Percentiles rank a stretch among this genome's conserved stretches.
Evolutionary conservation across 53 echinoderm and acorn worm species (phyloP).

Genomic region (Apostichopus leukothele): DNA sequence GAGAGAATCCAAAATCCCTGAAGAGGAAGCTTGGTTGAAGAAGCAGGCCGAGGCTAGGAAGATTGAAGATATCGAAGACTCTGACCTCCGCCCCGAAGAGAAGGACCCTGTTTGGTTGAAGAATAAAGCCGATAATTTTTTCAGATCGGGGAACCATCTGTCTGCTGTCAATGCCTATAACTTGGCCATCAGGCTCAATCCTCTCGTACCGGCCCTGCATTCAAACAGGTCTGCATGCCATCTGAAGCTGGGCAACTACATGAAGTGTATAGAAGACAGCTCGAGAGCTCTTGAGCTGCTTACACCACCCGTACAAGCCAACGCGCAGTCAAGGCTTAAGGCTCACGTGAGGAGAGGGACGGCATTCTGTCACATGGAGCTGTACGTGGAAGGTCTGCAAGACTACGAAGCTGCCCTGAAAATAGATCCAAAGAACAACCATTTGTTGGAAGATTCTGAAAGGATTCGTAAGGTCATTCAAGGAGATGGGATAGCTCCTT

Average conservation of each 20-base stretch:
- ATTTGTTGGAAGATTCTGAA: constrained; percentile 67
- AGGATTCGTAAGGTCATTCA: constrained; percentile 87
- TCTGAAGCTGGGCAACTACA: constrained; percentile 88
- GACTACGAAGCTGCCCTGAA: constrained; percentile 98
- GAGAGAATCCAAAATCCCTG: constrained; percentile 80
- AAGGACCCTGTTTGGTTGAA: constrained; percentile 94
- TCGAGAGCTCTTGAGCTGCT: constrained; percentile 93
- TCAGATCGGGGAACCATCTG: constrained; percentile 80
- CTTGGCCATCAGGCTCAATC: constrained; percentile 80
- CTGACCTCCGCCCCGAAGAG: constrained; percentile 89
- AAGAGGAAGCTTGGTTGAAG: constrained; percentile 96
- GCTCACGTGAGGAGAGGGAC: constrained; percentile 88
- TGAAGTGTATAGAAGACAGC: constrained; percentile 94
- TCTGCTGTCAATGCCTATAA: constrained; percentile 98
- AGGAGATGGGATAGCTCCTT: constrained; percentile 31
- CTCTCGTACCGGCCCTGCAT: constrained; percentile 82
- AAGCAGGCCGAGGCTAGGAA: constrained; percentile 96
- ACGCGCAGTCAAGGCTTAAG: constrained; percentile 80
- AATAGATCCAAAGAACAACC: constrained; percentile 77
- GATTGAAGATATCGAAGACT: constrained; percentile 73
- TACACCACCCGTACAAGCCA: constrained; percentile 86
- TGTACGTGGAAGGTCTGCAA: constrained; percentile 92
- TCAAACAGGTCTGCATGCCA: constrained; percentile 97
- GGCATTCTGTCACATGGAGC: constrained; percentile 93
- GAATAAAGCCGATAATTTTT: constrained; percentile 97